Conservation (phyloP, 1,140 invertebrate genomes). For the Lepidostoma basale region DNA sequence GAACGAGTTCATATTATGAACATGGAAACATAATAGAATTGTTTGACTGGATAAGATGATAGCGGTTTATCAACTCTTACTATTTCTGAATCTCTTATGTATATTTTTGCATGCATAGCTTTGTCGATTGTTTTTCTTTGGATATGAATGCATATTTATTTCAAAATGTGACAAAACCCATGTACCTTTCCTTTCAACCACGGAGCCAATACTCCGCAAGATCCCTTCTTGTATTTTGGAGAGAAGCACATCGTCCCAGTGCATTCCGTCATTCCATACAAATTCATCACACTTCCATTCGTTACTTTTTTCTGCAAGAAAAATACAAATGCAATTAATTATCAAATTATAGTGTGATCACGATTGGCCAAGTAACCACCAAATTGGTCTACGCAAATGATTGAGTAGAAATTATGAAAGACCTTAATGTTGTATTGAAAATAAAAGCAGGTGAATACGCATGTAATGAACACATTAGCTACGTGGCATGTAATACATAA, state of each 20-base stretch:
- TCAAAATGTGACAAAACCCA: too few relatives aligned
- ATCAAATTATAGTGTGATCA: too few relatives aligned
- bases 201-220: conserved; percentile 25
- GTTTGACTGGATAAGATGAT: too few relatives aligned
- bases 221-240: conserved; percentile 19
- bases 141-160: too few relatives aligned
- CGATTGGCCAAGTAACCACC: too few relatives aligned
- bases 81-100: too few relatives aligned
- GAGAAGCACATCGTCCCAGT: conserved; percentile 4
- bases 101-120: too few relatives aligned
- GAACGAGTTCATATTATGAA: too few relatives aligned
- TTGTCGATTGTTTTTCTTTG: too few relatives aligned
- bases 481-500: not conserved
- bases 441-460: not conserved
- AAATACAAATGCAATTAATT: not conserved
- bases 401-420: not conserved
- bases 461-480: not conserved
- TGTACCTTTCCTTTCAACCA: conserved; percentile 36
- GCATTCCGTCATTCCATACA: conserved; percentile 34
- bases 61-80: too few relatives aligned
- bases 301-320: conserved; percentile 31
- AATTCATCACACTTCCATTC: conserved; percentile 19
- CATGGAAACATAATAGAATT: too few relatives aligned
- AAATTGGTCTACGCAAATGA: not conserved
- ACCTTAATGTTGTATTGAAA: too few relatives aligned